These are phyloP conservation scores for Choloepus hoffmanni DNA, from an alignment of 2,113 vertebrate genomes.

Conservation along the genomic window DNA sequence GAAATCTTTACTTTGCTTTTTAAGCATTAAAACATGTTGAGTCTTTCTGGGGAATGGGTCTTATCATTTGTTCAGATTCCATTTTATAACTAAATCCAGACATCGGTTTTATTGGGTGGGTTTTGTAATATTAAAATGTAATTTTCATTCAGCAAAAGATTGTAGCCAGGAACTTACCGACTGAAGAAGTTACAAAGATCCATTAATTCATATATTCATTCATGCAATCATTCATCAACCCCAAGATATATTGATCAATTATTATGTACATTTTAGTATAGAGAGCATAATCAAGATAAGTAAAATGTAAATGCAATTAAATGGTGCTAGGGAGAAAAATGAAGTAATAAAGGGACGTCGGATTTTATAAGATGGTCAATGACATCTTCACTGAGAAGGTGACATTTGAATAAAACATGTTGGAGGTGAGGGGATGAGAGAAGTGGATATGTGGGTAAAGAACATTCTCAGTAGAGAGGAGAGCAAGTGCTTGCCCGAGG, in stretches of 20 bases:
- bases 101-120: neutral
- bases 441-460: neutral
- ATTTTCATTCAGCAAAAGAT: neutral
- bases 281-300: neutral
- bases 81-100: constrained; percentile 46
- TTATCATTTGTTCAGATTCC: neutral
- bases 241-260: neutral
- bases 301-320: neutral
- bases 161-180: neutral
- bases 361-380: neutral
- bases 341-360: neutral
- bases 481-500: neutral
- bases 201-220: neutral
- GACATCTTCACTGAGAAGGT: neutral
- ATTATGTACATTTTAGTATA: neutral
- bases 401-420: neutral
- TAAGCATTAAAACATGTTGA: neutral
- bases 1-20: neutral
- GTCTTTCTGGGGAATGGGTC: neutral
- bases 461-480: neutral
- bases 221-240: neutral
- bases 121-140: constrained; percentile 33
- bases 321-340: neutral
- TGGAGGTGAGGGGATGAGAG: neutral
- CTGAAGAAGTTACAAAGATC: neutral